Evolutionary conservation across 2,113 vertebrate genomes (phyloP), one percentile per base, ranked within the genome.

Genomic region (Anhinga anhinga): DNA sequence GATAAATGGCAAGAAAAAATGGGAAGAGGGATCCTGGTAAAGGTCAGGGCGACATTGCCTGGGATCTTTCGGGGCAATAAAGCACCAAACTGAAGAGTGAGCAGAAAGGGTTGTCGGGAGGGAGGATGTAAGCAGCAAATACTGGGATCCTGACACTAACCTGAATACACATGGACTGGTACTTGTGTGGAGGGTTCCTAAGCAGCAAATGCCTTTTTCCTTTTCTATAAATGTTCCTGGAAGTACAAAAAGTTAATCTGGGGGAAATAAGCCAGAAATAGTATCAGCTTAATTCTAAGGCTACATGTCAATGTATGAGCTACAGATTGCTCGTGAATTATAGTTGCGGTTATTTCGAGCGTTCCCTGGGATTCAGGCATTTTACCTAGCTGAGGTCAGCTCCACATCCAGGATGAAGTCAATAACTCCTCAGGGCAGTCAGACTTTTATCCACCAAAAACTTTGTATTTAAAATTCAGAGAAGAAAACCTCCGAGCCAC

Each of bases 111-210:
- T 4, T 53, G 10, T 29, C 20, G 25, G n/a, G 45, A n/a, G 27
- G 29, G 47, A 76, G 49, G 11, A 15, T 19, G 36, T 17, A 23
- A 47, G 29, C 40, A 32, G 55, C 40, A 20, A 42, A 38, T 15
- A 55, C 1, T 5, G 13, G 40, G 62, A 55, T 22, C 49, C 6
- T 30, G 23, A 7, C 20, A 13, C 20, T n/a, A 13, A 61, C n/a
- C 40, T 18, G 72, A 34, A 30, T 20, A 4, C 6, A 1, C 3
- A 4, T 3, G n/a, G 42, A 23, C 9, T 21, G 5, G 8, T 15
- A 4, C 32, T 18, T 32, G 15, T 36, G 34, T 10, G 10, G 11
- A 36, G 58, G 26, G 14, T 16, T 72, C 58, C 22, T 1, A 10
- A 8, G 10, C 6, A 44, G 42, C 13, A 65, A 27, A 14, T 4